Evolutionary conservation across 35 echinoderm and acorn worm species (phyloP).

Genomic region (Apostichopus parvimensis): DNA sequence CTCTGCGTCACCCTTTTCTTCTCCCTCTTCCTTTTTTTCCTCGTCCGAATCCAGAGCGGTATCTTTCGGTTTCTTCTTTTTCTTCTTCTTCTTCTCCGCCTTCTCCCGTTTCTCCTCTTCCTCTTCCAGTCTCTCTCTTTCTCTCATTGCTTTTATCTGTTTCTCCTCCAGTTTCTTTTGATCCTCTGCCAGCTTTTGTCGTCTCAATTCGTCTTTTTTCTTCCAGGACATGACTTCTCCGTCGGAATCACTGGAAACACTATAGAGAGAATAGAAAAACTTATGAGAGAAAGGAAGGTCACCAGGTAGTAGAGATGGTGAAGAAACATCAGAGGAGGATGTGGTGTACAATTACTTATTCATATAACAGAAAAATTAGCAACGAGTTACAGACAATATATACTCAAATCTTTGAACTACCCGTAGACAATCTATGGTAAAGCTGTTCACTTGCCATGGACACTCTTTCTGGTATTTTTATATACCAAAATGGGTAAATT

Average conservation of each 20-base stretch:
- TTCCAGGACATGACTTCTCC: slow-evolving; percentile 59
- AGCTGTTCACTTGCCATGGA: too few relatives aligned
- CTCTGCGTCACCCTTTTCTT: slow-evolving; percentile 29
- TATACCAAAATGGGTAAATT: too few relatives aligned
- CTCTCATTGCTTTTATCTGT: slow-evolving; percentile 67
- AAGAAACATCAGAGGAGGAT: too few relatives aligned
- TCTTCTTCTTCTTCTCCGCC: slow-evolving; percentile 75
- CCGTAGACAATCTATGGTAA: too few relatives aligned
- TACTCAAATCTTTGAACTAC: too few relatives aligned
- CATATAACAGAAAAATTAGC: too few relatives aligned
- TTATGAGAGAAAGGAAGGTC: too few relatives aligned
- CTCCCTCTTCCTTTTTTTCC: slow-evolving; percentile 43
- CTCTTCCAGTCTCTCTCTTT: slow-evolving; percentile 72
- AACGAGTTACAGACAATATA: too few relatives aligned
- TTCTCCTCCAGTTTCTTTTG: slow-evolving; percentile 70
- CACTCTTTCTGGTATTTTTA: too few relatives aligned
- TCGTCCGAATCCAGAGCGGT: slow-evolving; percentile 17
- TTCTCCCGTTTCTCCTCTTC: slow-evolving; percentile 84
- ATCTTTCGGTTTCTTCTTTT: slow-evolving; percentile 71
- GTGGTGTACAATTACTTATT: too few relatives aligned
- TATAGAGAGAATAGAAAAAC: background rate
- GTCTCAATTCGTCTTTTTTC: slow-evolving; percentile 68
- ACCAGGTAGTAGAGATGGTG: too few relatives aligned
- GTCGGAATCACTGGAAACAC: slow-evolving; percentile 64
- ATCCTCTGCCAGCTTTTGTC: slow-evolving; percentile 72